Base-by-base conservation (phyloP, 64 coral and sea anemone genomes). In the Actinia tenebrosa region DNA sequence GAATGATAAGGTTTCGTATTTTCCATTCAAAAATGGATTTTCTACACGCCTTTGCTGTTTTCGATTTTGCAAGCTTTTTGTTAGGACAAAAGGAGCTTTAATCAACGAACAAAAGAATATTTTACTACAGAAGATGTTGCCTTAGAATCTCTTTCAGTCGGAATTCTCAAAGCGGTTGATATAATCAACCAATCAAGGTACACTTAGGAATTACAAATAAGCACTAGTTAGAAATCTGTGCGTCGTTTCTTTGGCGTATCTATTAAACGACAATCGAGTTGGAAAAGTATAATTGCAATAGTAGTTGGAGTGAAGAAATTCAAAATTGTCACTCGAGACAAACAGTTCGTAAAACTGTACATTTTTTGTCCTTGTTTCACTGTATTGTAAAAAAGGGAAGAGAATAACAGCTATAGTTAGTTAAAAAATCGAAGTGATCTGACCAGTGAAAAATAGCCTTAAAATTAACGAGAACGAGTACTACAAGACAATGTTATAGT, bases 171-270 rank as follows among this genome's bases (percentile, higher is more conserved):
- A 75, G 25, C 43, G 69, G 69, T 75, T 75, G n/a, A 75, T 14
- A 42, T 75, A 75, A 75, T 75, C 69, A 75, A 27, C 26, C 69
- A 75, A 75, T 75, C 26, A 75, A 75, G 23, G 10, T 75, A 75
- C 27, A 75, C 69, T 75, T 75, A 27, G 69, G 26, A 75, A 30
- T 75, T 10, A 75, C 69, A 75, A 75, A 75, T 75, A 30, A 42
- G 25, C 25, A n/a, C n/a, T 37, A 75, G 69, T 75, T 75, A 75
- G 69, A 75, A 75, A 75, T 75, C 10, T 75, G 22, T n/a, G 64
- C 22, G 64, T n/a, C 8, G n/a, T 69, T 69, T 69, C 22, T 69
- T 25, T 43, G 13, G 69, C 3, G 69, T 42, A 42, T 75, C 10
- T 43, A 37, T 37, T 37, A 37, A 75, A 75, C 69, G n/a, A 75